Evolutionary conservation across 2,113 vertebrate species (phyloP), one percentile per base, ranked within the genome.

Genomic region (Hiodon alosoides): DNA sequence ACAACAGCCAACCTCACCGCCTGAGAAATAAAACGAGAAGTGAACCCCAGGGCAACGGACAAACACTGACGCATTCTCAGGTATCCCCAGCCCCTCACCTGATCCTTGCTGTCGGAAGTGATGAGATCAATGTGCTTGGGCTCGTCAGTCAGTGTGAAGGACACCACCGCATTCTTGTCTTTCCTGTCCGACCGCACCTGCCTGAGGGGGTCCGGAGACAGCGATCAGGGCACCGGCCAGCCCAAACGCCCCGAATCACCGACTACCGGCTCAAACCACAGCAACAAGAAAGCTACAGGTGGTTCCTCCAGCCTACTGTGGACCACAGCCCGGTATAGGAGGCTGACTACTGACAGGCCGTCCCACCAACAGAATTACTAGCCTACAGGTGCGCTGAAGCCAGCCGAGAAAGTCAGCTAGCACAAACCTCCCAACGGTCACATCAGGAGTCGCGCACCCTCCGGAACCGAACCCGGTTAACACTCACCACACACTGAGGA

Each of bases 401-500:
- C 31, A 31, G 31, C 31, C 31, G 31, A 31, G 2, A 31, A 31
- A 31, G 31, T 31, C 31, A 31, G 31, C 31, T 31, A 31, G 31
- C 31, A 31, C 31, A 31, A 31, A 31, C 31, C 31, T 31, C 31
- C 31, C 31, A 31, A 31, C 46, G 2, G 66, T 5, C 31, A 16
- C 8, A 4, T 0, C 14, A 14, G 4, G 67, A 51, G 4, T 11
- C n/a, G n/a, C n/a, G n/a, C n/a, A n/a, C n/a, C n/a, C n/a, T n/a
- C 50, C 11, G 10, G 6, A 16, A 13, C 17, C 7, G 7, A 31
- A 46, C n/a, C 10, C 2, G 46, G 5, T 6, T 17, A 66, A 65
- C 71, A 90, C 96, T 74, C 91, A 99, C 97, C 97, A 99, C 10
- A 99, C 95, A 71, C 95, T 98, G 80, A 98, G 91, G 83, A 99